Conservation (phyloP, 1,140 invertebrate species). For the Neotoxoptera formosana region DNA sequence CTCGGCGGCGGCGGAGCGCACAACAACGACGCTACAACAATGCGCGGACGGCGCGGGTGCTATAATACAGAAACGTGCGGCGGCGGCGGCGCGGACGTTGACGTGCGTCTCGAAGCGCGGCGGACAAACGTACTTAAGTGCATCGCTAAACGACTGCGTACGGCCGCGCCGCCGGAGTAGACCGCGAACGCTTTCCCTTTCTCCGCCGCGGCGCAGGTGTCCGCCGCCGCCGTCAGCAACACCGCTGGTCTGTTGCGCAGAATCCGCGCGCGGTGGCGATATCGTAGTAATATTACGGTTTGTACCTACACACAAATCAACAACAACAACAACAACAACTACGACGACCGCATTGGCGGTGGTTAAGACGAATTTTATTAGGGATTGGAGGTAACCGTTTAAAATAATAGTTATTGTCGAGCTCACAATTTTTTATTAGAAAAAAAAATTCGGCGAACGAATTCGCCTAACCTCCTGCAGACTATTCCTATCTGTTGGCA, state of each 20-base stretch:
- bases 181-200: slow-evolving; percentile 54
- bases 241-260: not conserved
- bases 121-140: slow-evolving; percentile 23
- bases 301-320: too few relatives aligned
- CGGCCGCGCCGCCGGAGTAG: not conserved
- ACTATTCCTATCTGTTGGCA: too few relatives aligned
- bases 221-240: not conserved
- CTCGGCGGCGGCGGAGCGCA: not conserved
- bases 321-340: too few relatives aligned
- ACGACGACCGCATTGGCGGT: too few relatives aligned
- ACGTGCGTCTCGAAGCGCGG: slow-evolving; percentile 38
- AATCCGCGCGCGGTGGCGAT: not conserved
- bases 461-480: too few relatives aligned
- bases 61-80: not conserved
- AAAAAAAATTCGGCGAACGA: too few relatives aligned
- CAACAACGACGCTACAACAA: not conserved
- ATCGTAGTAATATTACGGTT: too few relatives aligned
- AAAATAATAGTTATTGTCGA: too few relatives aligned
- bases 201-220: not conserved
- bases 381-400: too few relatives aligned
- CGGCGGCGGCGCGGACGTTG: slow-evolving; percentile 8
- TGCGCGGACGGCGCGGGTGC: not conserved
- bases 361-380: too few relatives aligned
- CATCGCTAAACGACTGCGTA: slow-evolving; percentile 21
- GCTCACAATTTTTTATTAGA: too few relatives aligned